These are phyloP conservation scores for Brachyrhaphis roseni DNA, from an alignment of 2,797 vertebrate species.

Conservation along the genomic window DNA sequence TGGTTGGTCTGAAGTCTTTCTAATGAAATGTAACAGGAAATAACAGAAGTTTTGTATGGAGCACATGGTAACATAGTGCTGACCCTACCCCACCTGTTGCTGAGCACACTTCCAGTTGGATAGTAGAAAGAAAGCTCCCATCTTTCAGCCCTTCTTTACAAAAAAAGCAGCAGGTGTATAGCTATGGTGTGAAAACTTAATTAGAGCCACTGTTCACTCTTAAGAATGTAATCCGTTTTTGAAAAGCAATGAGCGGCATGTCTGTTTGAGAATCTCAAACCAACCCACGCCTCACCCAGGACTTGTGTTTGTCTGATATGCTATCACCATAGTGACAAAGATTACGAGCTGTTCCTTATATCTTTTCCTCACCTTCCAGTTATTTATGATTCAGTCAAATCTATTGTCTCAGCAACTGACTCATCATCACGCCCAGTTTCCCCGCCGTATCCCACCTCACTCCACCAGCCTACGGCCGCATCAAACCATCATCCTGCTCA, in stretches of 20 bases:
- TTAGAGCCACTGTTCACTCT: neutral
- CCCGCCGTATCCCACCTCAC: neutral
- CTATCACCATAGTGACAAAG: neutral
- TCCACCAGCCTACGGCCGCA: constrained; percentile 25
- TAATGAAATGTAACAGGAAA: neutral
- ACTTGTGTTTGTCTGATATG: neutral
- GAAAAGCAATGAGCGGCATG: neutral
- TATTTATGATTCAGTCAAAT: constrained; percentile 21
- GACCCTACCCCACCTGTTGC: neutral
- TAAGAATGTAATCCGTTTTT: neutral
- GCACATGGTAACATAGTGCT: neutral
- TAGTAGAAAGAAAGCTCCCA: neutral
- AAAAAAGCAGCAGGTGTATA: neutral
- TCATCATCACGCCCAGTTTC: constrained; percentile 19
- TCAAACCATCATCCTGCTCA: constrained; percentile 2
- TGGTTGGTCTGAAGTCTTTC: neutral
- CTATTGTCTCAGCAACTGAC: neutral
- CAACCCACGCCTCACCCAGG: neutral
- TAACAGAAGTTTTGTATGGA: neutral
- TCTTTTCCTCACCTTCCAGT: constrained; percentile 11
- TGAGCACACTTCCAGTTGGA: neutral
- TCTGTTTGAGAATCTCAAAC: neutral
- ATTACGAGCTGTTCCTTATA: neutral
- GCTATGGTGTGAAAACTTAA: neutral
- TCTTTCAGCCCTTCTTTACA: neutral